These are phyloP conservation scores for Setophaga kirtlandii DNA, from an alignment of 2,113 vertebrate genomes.

Conservation along the genomic window DNA sequence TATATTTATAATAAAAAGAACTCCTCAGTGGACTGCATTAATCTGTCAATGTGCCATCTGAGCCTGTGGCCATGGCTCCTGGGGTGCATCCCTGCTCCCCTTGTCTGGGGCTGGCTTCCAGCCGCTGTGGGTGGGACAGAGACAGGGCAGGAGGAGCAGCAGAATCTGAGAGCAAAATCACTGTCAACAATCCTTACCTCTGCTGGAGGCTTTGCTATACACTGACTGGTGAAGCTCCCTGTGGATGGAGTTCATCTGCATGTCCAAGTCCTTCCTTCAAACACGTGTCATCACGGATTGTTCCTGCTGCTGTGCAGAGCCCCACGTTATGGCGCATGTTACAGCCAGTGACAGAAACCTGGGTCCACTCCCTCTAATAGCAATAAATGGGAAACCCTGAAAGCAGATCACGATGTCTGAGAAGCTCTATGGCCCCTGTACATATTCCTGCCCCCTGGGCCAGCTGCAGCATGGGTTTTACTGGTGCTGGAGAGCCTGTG, in stretches of 20 bases:
- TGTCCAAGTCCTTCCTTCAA: neutral
- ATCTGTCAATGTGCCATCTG: accelerated
- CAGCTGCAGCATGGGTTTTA: neutral
- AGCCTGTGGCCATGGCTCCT: neutral
- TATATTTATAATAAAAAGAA: neutral
- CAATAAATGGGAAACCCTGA: neutral
- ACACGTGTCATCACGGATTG: accelerated
- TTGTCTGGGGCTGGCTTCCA: neutral
- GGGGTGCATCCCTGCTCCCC: neutral
- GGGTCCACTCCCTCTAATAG: neutral
- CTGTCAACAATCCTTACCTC: neutral
- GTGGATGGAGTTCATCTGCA: neutral
- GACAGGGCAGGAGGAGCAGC: neutral
- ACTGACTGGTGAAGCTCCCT: neutral
- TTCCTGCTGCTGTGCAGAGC: neutral
- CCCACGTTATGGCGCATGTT: accelerated
- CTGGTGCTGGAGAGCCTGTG: neutral
- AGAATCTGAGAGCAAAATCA: neutral
- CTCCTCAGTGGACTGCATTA: neutral
- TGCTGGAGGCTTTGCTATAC: neutral
- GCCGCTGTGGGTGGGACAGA: neutral
- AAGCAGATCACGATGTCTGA: neutral
- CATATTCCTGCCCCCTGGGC: neutral
- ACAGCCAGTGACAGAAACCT: neutral
- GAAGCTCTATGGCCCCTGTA: neutral